These are phyloP conservation scores for Diorhabda elongata DNA, from an alignment of 1,140 invertebrate genomes.

Conservation along the genomic window DNA sequence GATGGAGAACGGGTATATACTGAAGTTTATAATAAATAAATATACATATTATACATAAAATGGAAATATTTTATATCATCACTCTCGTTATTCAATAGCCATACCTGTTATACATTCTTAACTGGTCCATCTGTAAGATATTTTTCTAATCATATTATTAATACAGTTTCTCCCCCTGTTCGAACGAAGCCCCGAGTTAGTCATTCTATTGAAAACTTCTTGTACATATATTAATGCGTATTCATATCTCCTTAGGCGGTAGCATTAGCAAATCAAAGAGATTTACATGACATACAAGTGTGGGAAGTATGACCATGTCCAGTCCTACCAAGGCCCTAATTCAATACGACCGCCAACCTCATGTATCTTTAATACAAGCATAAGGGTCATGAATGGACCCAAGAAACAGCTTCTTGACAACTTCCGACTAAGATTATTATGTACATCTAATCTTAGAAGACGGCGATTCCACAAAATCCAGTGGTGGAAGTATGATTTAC, in stretches of 20 bases:
- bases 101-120: no score
- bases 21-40: no score
- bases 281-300: conserved; percentile 28
- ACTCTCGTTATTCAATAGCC: no score
- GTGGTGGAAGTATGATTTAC: conserved; percentile 1
- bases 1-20: no score
- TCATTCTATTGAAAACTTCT: conserved; percentile 13
- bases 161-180: no score
- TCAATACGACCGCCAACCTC: conserved; percentile 17
- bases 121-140: no score
- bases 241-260: conserved; percentile 30
- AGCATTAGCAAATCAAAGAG: conserved; percentile 35
- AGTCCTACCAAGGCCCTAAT: conserved; percentile 5
- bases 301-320: conserved; percentile 21
- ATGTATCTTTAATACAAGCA: conserved; percentile 28
- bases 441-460: conserved; percentile 22
- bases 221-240: conserved; percentile 32
- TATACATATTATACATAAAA: no score
- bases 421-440: conserved; percentile 25
- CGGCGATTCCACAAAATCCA: background rate
- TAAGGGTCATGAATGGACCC: conserved; percentile 26
- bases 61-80: no score
- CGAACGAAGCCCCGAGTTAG: no score
- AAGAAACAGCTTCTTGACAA: conserved; percentile 29
- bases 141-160: no score